Percentiles rank a stretch among this genome's conserved stretches.
These are phyloP conservation scores for Malaclemys terrapin DNA, from an alignment of 2,113 vertebrate species.

Conservation along the genomic window DNA sequence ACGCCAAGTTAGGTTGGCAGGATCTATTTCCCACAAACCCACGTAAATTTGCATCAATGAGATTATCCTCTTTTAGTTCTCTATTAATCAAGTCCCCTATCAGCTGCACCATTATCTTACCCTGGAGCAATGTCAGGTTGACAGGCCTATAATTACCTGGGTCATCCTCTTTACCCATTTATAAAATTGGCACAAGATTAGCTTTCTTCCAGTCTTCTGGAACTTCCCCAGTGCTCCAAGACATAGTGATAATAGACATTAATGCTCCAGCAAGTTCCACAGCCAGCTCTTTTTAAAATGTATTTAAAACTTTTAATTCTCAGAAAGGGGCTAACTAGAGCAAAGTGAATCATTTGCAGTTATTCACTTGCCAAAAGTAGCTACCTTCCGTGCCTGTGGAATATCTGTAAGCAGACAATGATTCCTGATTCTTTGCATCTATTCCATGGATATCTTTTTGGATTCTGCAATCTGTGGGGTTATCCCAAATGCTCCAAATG, in stretches of 20 bases:
- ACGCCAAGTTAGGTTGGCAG: background rate
- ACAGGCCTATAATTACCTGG: background rate
- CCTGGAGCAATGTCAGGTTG: background rate
- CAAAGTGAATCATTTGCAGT: background rate
- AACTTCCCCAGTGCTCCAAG: background rate
- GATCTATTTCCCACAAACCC: background rate
- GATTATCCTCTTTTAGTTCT: background rate
- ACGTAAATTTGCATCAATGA: background rate
- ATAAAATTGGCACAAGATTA: background rate
- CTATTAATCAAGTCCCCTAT: background rate
- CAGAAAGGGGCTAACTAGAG: conserved; percentile 6
- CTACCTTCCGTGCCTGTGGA: background rate
- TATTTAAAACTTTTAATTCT: background rate
- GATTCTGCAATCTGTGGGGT: conserved; percentile 8
- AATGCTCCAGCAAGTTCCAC: background rate
- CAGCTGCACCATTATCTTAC: background rate
- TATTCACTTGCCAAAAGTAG: conserved; percentile 43
- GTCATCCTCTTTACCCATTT: background rate
- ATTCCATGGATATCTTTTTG: conserved; percentile 44
- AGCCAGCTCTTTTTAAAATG: background rate
- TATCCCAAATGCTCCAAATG: conserved; percentile 39
- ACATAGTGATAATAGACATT: background rate
- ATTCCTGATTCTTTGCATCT: conserved; percentile 23
- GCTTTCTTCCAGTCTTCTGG: background rate
- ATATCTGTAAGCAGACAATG: conserved; percentile 11